Conservation (phyloP, 2,113 vertebrate genomes). For the Limnothrissa miodon region DNA sequence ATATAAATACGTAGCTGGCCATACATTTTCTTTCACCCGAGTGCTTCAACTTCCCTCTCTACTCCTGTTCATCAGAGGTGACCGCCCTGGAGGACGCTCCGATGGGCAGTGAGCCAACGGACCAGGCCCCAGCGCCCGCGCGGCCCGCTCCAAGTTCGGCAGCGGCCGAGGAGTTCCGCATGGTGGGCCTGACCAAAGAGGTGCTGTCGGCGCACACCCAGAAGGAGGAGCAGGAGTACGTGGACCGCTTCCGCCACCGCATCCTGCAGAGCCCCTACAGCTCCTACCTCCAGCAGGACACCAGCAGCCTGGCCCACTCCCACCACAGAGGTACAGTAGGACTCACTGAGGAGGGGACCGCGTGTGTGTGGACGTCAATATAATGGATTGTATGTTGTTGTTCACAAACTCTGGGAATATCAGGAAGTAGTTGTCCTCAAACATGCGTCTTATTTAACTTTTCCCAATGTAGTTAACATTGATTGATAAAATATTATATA, state of each 20-base stretch:
- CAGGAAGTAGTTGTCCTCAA: too few relatives aligned
- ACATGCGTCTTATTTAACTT: too few relatives aligned
- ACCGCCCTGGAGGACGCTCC: conserved; percentile 73
- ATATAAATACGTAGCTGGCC: not conserved
- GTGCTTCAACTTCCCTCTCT: not conserved
- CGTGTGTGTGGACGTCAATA: too few relatives aligned
- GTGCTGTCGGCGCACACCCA: conserved; percentile 84
- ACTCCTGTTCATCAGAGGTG: conserved; percentile 64
- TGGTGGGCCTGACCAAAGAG: conserved; percentile 80
- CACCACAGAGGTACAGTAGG: conserved; percentile 71
- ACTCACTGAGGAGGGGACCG: too few relatives aligned
- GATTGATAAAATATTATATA: too few relatives aligned
- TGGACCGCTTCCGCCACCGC: conserved; percentile 78
- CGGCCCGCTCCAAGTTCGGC: conserved; percentile 49
- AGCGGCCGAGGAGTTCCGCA: conserved; percentile 63
- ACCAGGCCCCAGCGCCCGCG: conserved; percentile 56
- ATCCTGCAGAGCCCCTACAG: conserved; percentile 81
- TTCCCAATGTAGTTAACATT: too few relatives aligned
- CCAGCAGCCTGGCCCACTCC: conserved; percentile 69
- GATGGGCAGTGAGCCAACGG: conserved; percentile 70
- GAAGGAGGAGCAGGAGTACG: conserved; percentile 84
- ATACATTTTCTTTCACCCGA: not conserved
- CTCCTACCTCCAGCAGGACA: conserved; percentile 76
- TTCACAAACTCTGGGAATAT: too few relatives aligned
- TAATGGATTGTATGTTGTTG: too few relatives aligned